Evolutionary conservation across 2,113 vertebrate species (phyloP).

Genomic region (Semicossyphus pulcher): DNA sequence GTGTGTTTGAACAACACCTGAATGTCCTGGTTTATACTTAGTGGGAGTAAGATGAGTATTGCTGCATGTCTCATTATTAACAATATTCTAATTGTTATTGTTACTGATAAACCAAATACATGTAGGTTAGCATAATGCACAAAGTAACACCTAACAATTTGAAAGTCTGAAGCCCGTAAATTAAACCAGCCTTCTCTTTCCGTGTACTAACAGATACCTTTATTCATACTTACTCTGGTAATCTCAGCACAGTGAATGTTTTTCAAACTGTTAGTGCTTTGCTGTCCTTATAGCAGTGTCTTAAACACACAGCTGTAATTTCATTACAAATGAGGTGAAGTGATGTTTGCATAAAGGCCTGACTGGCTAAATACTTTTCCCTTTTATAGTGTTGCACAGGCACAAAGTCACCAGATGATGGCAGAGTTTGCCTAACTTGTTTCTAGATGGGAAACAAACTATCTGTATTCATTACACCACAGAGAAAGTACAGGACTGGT

Average conservation of each 20-base stretch:
- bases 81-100: too few relatives aligned
- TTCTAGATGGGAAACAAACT: neutral
- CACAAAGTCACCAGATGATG: conserved; percentile 26
- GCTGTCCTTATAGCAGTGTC: neutral
- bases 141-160: neutral
- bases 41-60: too few relatives aligned
- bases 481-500: neutral
- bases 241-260: neutral
- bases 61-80: neutral
- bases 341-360: neutral
- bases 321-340: neutral
- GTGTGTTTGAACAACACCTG: too few relatives aligned
- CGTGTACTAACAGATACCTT: too few relatives aligned
- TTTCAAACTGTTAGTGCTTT: neutral
- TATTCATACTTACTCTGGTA: neutral
- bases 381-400: conserved; percentile 1
- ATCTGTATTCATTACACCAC: neutral
- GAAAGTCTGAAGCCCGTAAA: too few relatives aligned
- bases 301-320: neutral
- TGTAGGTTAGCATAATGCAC: neutral
- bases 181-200: too few relatives aligned
- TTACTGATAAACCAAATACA: neutral
- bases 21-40: too few relatives aligned
- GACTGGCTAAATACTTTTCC: neutral
- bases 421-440: conserved; percentile 1